These are phyloP conservation scores for Linurgus olivaceus DNA, from an alignment of 2,797 vertebrate species.

Conservation along the genomic window DNA sequence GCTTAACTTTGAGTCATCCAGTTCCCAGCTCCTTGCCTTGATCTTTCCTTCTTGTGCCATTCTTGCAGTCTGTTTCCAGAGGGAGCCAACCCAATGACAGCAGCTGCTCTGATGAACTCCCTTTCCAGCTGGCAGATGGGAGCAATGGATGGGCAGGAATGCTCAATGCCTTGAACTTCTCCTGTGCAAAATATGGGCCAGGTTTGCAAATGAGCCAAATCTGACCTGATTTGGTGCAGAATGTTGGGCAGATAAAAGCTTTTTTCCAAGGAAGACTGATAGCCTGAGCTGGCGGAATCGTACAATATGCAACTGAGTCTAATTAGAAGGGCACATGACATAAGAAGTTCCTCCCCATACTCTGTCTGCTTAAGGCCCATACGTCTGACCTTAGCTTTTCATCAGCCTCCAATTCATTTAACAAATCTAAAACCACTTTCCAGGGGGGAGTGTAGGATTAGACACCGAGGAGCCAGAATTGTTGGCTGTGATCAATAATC, in stretches of 20 bases:
- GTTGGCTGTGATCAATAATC: conserved; percentile 58
- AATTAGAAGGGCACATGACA: not conserved
- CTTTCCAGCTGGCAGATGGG: not conserved
- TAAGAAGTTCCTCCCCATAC: not conserved
- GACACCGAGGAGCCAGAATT: conserved; percentile 54
- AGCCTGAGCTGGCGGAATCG: not conserved
- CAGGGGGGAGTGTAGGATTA: conserved; percentile 1
- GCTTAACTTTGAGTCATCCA: not conserved
- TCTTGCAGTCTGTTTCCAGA: not conserved
- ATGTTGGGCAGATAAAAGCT: not conserved
- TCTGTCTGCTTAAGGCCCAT: not conserved
- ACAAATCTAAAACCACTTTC: conserved; percentile 26
- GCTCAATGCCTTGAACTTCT: not conserved
- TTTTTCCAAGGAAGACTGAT: not conserved
- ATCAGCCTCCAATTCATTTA: conserved; percentile 29
- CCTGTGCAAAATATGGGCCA: not conserved
- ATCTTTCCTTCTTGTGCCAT: not conserved
- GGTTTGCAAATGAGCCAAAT: not conserved
- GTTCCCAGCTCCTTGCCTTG: not conserved
- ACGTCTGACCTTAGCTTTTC: not conserved
- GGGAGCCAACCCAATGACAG: not conserved
- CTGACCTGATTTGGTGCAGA: not conserved
- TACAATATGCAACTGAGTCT: not conserved
- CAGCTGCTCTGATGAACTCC: not conserved
- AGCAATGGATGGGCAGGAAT: not conserved